Evolutionary conservation across 2,888 invertebrate genomes (phyloP).

Genomic region (Esperia sulphurella): DNA sequence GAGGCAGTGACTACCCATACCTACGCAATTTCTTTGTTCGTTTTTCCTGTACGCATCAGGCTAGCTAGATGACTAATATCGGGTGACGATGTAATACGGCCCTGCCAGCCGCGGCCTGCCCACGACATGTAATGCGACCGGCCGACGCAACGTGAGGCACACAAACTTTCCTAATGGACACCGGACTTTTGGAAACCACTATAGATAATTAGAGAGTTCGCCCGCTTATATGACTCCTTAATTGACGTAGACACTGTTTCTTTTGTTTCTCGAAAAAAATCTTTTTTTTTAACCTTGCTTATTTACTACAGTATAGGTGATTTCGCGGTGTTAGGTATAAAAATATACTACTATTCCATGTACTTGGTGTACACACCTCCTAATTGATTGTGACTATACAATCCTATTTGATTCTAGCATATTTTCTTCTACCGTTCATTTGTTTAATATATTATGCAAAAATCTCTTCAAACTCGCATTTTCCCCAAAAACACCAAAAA

Average conservation of each 20-base stretch:
- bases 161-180: constrained; percentile 66
- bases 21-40: constrained; percentile 42
- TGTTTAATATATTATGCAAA: too few relatives aligned
- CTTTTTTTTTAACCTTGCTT: too few relatives aligned
- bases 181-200: constrained; percentile 62
- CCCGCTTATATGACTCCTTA: constrained; percentile 50
- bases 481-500: too few relatives aligned
- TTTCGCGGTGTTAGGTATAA: too few relatives aligned
- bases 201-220: constrained; percentile 63
- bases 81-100: constrained; percentile 44
- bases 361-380: too few relatives aligned
- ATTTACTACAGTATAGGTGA: too few relatives aligned
- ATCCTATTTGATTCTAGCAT: too few relatives aligned
- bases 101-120: constrained; percentile 7
- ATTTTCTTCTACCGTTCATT: too few relatives aligned
- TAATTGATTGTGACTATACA: too few relatives aligned
- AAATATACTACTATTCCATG: too few relatives aligned
- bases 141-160: constrained; percentile 22
- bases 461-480: too few relatives aligned
- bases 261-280: constrained; percentile 12
- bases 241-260: constrained; percentile 56
- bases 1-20: constrained; percentile 15
- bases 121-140: constrained; percentile 21
- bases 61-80: constrained; percentile 59
- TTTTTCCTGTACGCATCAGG: constrained; percentile 29